These are phyloP conservation scores for Eupeodes luniger DNA, from an alignment of 2,888 invertebrate genomes.

Conservation along the genomic window DNA sequence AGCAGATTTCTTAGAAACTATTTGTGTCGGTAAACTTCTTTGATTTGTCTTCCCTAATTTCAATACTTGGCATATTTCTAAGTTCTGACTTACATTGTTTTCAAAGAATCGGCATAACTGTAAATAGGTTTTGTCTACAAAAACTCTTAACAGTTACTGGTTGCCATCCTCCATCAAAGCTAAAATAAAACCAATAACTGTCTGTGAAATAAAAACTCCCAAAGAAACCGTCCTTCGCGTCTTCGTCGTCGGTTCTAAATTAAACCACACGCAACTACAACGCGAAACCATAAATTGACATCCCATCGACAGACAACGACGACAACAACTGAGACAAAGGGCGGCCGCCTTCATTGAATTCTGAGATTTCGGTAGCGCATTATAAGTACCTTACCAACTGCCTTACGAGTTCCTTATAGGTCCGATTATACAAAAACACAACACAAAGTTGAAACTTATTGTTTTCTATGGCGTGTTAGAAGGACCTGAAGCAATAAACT, in stretches of 20 bases:
- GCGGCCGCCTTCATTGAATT: conserved; percentile 70
- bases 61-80: conserved; percentile 21
- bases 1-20: background rate
- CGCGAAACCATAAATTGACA: conserved; percentile 73
- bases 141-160: conserved; percentile 32
- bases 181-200: conserved; percentile 26
- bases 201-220: conserved; percentile 31
- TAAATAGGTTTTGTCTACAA: conserved; percentile 25
- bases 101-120: conserved; percentile 28
- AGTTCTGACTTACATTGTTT: background rate
- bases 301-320: conserved; percentile 32
- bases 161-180: background rate
- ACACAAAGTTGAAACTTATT: conserved; percentile 70
- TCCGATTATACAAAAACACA: conserved; percentile 16
- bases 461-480: conserved; percentile 74
- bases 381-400: background rate
- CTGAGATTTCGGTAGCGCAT: conserved; percentile 67
- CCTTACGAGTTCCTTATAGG: background rate
- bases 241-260: background rate
- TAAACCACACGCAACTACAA: conserved; percentile 8
- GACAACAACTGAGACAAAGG: conserved; percentile 44
- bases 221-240: conserved; percentile 14
- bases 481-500: conserved; percentile 56
- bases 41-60: background rate
- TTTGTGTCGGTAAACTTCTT: background rate